Percentiles rank a stretch among this genome's conserved stretches.
Conservation (phyloP, 2,113 vertebrate species). For the Nycticryphes semicollaris region DNA sequence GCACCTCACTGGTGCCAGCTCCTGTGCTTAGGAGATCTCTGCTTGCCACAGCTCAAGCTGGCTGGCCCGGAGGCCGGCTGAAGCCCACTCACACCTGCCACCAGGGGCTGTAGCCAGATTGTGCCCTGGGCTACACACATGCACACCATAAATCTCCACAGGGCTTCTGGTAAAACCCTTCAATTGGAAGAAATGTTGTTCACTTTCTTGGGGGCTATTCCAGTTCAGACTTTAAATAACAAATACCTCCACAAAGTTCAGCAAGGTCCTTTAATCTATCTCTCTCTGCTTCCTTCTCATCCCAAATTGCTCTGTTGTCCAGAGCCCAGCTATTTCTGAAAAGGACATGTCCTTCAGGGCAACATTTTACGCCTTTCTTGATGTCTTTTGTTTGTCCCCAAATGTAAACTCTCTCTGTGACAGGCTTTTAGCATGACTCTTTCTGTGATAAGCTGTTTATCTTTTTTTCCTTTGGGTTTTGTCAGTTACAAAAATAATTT, state of each 20-base stretch:
- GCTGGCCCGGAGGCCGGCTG: neutral
- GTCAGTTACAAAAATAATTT: neutral
- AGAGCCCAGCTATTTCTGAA: neutral
- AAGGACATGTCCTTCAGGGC: neutral
- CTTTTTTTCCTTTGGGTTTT: constrained; percentile 7
- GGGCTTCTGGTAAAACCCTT: neutral
- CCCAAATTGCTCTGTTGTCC: neutral
- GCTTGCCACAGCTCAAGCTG: neutral
- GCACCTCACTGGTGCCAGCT: neutral
- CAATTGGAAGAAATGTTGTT: neutral
- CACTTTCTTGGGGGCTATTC: neutral
- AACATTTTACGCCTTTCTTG: neutral
- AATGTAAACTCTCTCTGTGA: neutral
- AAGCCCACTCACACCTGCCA: neutral
- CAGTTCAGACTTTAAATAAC: neutral
- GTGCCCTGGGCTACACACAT: accelerated
- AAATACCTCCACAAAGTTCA: neutral
- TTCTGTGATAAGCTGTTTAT: neutral
- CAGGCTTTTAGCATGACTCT: constrained; percentile 20
- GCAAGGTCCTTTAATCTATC: neutral
- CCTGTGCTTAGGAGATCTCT: neutral
- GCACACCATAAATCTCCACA: neutral
- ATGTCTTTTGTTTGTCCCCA: neutral
- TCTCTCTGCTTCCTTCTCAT: neutral
- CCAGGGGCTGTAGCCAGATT: neutral